Base-by-base conservation (phyloP, 2,888 invertebrate genomes). In the Apodemia hepburni region DNA sequence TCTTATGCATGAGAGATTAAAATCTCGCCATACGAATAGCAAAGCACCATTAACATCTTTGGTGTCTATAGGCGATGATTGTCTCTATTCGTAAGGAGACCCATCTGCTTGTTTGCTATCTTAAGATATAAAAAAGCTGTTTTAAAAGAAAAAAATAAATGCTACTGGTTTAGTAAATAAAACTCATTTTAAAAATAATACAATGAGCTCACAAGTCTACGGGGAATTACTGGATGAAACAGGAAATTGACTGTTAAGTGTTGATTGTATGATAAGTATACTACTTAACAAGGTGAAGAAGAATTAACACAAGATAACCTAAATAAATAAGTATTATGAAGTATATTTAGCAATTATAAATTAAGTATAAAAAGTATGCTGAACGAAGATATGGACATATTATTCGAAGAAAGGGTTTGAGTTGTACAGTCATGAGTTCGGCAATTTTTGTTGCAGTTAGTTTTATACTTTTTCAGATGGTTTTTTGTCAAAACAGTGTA, bases 271-370 rank as follows among this genome's bases (percentile, higher is more conserved):
- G 18, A 51, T 51, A 51, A 51, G 18, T 1, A 51, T 12, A 18
- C 11, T 22, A 51, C 22, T 22, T 51, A 18, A 51, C 51, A 12
- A 51, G 51, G 22, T 51, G 51, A 51, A 51, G 22, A 51, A 22
- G 51, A 51, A 22, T 51, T 51, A 22, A 18, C 38, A 38, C 38
- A 33, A 9, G 51, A 51, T 51, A 51, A 51, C 51, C 49, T 49
- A 17, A 17, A 49, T 49, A 49, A 49, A 49, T 33, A 18, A 18
- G 7, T 49, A 49, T 49, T 18, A 18, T 9, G 33, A 51, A 69
- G 68, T 70, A 72, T 70, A 69, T 58, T 33, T 58, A 7, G 33
- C 45, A 57, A 42, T 42, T 15, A 18, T 15, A 57, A 18, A 29
- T 35, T n/a, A 33, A 27, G 27, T 54, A 54, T 54, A 54, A 54